Conservation (phyloP, 2,797 vertebrate species). For the Argya squamiceps region DNA sequence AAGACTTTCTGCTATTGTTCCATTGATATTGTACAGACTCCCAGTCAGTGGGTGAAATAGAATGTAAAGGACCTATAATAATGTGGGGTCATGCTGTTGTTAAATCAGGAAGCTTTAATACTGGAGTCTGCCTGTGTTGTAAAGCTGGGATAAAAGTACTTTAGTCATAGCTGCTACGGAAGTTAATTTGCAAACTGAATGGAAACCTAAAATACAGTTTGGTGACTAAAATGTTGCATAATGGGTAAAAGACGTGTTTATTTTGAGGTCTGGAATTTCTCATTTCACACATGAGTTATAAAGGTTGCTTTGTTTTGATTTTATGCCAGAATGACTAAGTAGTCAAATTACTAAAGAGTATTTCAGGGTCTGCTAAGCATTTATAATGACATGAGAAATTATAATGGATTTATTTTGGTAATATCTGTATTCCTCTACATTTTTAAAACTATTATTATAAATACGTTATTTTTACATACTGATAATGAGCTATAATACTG, state of each 20-base stretch:
- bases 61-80: neutral
- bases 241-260: neutral
- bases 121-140: neutral
- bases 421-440: neutral
- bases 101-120: neutral
- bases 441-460: neutral
- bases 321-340: conserved; percentile 70
- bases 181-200: conserved; percentile 10
- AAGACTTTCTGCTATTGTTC: neutral
- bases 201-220: neutral
- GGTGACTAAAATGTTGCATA: neutral
- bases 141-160: neutral
- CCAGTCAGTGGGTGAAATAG: neutral
- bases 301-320: conserved; percentile 72
- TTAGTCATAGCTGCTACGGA: neutral
- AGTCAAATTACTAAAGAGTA: conserved; percentile 5
- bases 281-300: conserved; percentile 75
- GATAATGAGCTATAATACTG: neutral
- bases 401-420: conserved; percentile 37
- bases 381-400: conserved; percentile 8
- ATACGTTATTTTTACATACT: neutral
- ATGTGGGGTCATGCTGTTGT: neutral
- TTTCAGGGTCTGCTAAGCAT: conserved; percentile 56
- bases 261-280: conserved; percentile 53
- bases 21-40: neutral